These are phyloP conservation scores for Ifrita kowaldi DNA, from an alignment of 2,113 vertebrate genomes.

Conservation along the genomic window DNA sequence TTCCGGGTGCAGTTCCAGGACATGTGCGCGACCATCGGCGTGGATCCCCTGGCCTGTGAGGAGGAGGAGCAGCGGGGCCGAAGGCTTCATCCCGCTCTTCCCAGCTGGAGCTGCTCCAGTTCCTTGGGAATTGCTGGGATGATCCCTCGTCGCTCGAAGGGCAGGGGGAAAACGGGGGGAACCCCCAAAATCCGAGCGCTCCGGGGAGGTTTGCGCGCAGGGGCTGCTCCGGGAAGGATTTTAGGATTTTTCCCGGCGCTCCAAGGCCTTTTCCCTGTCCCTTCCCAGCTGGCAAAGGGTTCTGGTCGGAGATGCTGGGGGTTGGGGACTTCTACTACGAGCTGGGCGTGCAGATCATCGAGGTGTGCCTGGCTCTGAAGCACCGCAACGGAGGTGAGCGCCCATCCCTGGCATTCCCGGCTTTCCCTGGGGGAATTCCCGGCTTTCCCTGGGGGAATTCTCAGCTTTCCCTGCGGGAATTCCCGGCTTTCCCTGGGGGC, in stretches of 20 bases:
- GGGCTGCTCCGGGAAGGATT: background rate
- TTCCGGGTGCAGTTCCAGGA: slow-evolving; percentile 97
- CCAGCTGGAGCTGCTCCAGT: background rate
- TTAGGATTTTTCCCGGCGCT: background rate
- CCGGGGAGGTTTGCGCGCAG: background rate
- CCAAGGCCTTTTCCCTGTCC: background rate
- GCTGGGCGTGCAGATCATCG: slow-evolving; percentile 93
- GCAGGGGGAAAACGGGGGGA: no score
- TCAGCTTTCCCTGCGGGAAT: background rate
- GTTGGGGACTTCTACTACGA: slow-evolving; percentile 98
- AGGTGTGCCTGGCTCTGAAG: slow-evolving; percentile 93
- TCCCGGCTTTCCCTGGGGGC: background rate
- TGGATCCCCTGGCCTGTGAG: slow-evolving; percentile 95
- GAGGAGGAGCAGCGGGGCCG: background rate
- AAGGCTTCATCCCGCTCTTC: no score
- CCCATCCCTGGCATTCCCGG: background rate
- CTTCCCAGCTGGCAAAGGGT: slow-evolving; percentile 90
- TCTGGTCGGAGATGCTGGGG: slow-evolving; percentile 97
- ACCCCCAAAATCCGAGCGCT: background rate
- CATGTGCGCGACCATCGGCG: slow-evolving; percentile 96
- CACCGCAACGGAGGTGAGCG: slow-evolving; percentile 93
- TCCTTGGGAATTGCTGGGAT: background rate
- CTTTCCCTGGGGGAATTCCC: background rate
- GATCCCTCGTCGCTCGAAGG: no score
- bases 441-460: background rate